phyloP scores from a whole-genome alignment of 2,113 vertebrate species.

The Rallus limicola region DNA sequence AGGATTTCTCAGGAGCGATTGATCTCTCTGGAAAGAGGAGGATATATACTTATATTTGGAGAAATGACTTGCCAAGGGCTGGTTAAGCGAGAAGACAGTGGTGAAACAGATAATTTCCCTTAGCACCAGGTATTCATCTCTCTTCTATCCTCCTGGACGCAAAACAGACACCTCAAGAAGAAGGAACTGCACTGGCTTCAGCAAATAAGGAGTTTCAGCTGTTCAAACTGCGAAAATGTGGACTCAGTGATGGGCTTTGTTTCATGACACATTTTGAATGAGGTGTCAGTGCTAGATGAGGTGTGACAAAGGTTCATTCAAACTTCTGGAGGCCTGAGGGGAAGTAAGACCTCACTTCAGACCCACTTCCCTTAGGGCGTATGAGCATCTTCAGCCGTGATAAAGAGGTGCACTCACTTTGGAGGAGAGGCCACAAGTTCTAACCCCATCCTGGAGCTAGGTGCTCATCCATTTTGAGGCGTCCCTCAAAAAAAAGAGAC shows the following conservation, averaged over 20 bases:
- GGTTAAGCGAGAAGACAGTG: neutral
- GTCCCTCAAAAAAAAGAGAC: neutral
- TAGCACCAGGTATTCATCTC: neutral
- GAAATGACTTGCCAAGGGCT: neutral
- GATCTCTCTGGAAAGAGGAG: neutral
- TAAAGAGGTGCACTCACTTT: neutral
- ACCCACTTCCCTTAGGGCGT: neutral
- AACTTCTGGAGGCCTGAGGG: neutral
- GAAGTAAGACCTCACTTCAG: neutral
- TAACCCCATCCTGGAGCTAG: fast-evolving
- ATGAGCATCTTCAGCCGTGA: neutral
- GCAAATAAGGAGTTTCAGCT: neutral
- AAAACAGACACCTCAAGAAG: neutral
- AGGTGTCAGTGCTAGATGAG: neutral
- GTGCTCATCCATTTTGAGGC: neutral
- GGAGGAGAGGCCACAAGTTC: neutral
- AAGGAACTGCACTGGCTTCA: neutral
- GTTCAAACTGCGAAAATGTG: neutral
- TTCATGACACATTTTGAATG: neutral
- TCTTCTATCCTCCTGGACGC: neutral
- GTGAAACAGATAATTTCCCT: neutral
- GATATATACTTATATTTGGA: neutral
- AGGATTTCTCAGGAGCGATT: neutral
- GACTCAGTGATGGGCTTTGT: neutral
- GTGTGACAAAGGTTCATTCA: neutral